Conservation (phyloP, 2,888 invertebrate genomes). For the Tetanocera ferruginea region DNA sequence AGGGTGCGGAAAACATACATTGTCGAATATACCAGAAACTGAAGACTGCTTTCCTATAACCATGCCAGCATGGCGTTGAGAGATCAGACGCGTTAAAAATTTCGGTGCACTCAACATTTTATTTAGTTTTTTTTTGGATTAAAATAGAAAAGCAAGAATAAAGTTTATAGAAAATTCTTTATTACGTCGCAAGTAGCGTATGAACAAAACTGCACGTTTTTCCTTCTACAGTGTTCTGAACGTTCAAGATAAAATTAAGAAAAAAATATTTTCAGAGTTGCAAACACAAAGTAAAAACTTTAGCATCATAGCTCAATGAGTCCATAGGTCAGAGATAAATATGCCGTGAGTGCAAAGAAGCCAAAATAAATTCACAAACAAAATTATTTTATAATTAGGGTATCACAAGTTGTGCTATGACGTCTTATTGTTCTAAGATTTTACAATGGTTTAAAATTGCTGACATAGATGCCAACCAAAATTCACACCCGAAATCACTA, state of each 20-base stretch:
- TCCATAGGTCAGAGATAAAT: no score
- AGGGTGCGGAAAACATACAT: constrained; percentile 57
- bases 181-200: constrained; percentile 42
- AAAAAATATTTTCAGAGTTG: not conserved
- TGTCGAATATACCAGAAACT: constrained; percentile 66
- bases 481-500: no score
- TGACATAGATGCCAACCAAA: no score
- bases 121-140: constrained; percentile 6
- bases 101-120: constrained; percentile 65
- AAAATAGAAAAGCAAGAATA: not conserved
- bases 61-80: constrained; percentile 54
- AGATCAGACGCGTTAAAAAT: constrained; percentile 60
- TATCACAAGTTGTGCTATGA: no score
- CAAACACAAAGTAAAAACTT: no score
- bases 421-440: no score
- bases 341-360: no score
- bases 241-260: not conserved
- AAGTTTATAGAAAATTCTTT: constrained; percentile 32
- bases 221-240: constrained; percentile 20
- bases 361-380: no score
- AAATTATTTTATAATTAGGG: no score
- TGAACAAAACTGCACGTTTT: constrained; percentile 51
- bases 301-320: no score
- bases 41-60: constrained; percentile 52
- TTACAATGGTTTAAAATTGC: no score